Evolutionary conservation across 2,797 vertebrate species (phyloP).

Genomic region (Typhlichthys eigenmanni): DNA sequence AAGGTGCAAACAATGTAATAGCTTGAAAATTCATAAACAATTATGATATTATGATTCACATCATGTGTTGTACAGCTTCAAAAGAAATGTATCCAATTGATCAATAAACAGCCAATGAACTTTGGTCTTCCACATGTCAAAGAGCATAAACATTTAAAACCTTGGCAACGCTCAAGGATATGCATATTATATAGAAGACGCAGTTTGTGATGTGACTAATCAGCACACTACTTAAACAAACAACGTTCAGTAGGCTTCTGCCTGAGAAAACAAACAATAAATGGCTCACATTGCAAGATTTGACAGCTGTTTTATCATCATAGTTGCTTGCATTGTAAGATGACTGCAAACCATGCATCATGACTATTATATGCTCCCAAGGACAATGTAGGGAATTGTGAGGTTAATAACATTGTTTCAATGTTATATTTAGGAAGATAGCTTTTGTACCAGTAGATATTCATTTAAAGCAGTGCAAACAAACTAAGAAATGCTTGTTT

Average conservation of each 20-base stretch:
- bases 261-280: constrained; percentile 7
- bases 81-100: constrained; percentile 45
- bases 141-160: constrained; percentile 57
- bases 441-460: constrained; percentile 61
- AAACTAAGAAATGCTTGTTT: constrained; percentile 56
- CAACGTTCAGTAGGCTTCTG: constrained; percentile 23
- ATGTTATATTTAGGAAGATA: constrained; percentile 72
- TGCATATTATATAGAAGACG: constrained; percentile 20
- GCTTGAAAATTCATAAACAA: constrained; percentile 61
- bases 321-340: constrained; percentile 20
- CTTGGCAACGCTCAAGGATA: constrained; percentile 57
- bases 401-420: constrained; percentile 61
- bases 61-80: constrained; percentile 61
- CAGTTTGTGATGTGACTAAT: constrained; percentile 19
- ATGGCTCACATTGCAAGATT: constrained; percentile 16
- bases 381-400: constrained; percentile 43
- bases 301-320: constrained; percentile 32
- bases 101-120: constrained; percentile 60
- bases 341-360: constrained; percentile 44
- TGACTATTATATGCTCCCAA: constrained; percentile 40
- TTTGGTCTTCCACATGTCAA: constrained; percentile 75
- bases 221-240: constrained; percentile 27
- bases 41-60: constrained; percentile 58
- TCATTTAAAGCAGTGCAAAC: constrained; percentile 69
- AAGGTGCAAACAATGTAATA: constrained; percentile 72